Evolutionary conservation across 1,140 invertebrate genomes (phyloP).

Genomic region (Hyles vespertilio): DNA sequence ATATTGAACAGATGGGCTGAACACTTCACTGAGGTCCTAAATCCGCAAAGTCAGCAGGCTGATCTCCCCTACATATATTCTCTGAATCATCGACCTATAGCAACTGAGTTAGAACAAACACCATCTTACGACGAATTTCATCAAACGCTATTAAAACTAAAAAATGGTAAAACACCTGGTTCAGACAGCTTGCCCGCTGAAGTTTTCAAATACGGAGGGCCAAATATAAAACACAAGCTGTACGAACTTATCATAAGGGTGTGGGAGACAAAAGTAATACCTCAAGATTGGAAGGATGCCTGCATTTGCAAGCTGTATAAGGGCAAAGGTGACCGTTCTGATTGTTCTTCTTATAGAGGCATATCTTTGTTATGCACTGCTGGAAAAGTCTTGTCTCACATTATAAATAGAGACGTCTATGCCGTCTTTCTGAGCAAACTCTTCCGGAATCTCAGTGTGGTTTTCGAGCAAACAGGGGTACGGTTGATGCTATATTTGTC

Average conservation of each 20-base stretch:
- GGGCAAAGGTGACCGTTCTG: slow-evolving; percentile 7
- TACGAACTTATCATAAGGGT: slow-evolving; percentile 2
- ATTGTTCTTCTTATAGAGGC: slow-evolving; percentile 9
- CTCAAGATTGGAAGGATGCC: slow-evolving; percentile 11
- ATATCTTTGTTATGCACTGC: background rate
- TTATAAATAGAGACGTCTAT: background rate
- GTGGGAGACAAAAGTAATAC: slow-evolving; percentile 8
- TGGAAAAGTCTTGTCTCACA: background rate
- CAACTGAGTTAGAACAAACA: background rate
- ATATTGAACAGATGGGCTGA: background rate
- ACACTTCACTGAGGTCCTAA: slow-evolving; percentile 1
- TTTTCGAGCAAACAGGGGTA: background rate
- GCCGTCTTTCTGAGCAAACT: background rate
- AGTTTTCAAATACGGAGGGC: slow-evolving; percentile 5
- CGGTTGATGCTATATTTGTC: slow-evolving; percentile 1
- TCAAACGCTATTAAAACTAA: slow-evolving; percentile 9
- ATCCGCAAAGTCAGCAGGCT: background rate
- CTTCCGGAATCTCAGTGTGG: background rate
- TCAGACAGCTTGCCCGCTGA: slow-evolving; percentile 8
- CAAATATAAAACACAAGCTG: slow-evolving; percentile 1
- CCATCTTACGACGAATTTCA: slow-evolving; percentile 8
- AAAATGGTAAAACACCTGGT: slow-evolving; percentile 13
- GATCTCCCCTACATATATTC: background rate
- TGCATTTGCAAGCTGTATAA: slow-evolving; percentile 11
- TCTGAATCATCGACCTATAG: background rate